Evolutionary conservation across 1,140 invertebrate genomes (phyloP).

Genomic region (Aphis craccivora): DNA sequence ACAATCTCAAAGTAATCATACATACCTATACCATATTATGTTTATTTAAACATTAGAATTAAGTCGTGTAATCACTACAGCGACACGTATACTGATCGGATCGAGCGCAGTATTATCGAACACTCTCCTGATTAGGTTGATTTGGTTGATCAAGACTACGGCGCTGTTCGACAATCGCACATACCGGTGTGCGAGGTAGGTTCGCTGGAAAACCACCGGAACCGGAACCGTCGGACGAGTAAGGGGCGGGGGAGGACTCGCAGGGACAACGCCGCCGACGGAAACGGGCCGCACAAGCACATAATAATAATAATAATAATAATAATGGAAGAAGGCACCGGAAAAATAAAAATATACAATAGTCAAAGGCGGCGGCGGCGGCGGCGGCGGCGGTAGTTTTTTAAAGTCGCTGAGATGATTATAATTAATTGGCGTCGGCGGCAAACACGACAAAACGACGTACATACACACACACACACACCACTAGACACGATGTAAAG

Average conservation of each 20-base stretch:
- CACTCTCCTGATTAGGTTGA: too few species aligned
- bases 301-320: not conserved
- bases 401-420: slow-evolving; percentile 41
- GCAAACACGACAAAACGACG: slow-evolving; percentile 29
- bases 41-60: not conserved
- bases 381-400: not conserved
- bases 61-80: not conserved
- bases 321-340: not conserved
- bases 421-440: slow-evolving; percentile 44
- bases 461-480: not conserved
- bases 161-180: not conserved
- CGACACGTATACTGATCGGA: not conserved
- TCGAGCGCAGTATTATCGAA: not conserved
- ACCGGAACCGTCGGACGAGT: not conserved
- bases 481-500: not conserved
- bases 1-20: not conserved
- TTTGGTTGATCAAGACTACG: not conserved
- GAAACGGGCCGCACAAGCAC: not conserved
- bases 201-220: not conserved
- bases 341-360: slow-evolving; percentile 18
- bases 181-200: not conserved
- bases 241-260: not conserved
- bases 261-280: not conserved
- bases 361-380: not conserved
- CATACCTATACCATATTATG: too few species aligned